Percentiles rank a stretch among this genome's conserved stretches.
Conservation (phyloP, 2,113 vertebrate genomes). For the Entomyzon cyanotis region DNA sequence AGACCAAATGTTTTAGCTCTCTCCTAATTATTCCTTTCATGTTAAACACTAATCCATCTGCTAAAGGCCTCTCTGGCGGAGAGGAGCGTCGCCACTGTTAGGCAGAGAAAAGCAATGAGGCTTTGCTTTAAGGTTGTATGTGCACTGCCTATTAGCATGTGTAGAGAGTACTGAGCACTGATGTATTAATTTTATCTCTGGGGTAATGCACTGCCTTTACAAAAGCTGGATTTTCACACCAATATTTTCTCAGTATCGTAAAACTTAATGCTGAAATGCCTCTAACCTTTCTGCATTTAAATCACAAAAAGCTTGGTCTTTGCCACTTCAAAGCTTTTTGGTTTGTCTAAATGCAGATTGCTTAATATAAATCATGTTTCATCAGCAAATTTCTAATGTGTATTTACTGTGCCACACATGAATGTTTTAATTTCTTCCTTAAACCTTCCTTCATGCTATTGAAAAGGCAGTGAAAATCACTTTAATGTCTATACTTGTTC, state of each 20-base stretch:
- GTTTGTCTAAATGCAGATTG: not conserved
- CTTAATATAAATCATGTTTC: not conserved
- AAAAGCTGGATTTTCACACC: conserved; percentile 49
- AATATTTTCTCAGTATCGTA: not conserved
- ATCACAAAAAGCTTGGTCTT: conserved; percentile 40
- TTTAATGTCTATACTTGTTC: conserved; percentile 48
- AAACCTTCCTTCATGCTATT: conserved; percentile 47
- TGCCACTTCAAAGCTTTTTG: conserved; percentile 33
- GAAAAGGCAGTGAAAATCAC: conserved; percentile 71
- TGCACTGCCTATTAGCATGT: conserved; percentile 77
- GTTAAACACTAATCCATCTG: conserved; percentile 78
- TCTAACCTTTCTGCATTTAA: conserved; percentile 42
- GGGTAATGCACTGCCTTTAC: conserved; percentile 75
- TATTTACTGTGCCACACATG: not conserved
- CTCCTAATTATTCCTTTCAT: conserved; percentile 63
- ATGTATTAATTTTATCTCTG: conserved; percentile 66
- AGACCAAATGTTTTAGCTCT: conserved; percentile 64
- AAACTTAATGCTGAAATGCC: not conserved
- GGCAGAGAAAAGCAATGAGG: conserved; percentile 69
- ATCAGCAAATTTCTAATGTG: not conserved
- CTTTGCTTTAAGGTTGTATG: conserved; percentile 69
- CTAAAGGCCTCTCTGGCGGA: conserved; percentile 55
- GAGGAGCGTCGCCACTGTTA: conserved; percentile 59
- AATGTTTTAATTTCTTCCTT: not conserved
- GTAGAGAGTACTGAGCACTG: conserved; percentile 55